Base-by-base conservation (phyloP, 2,888 invertebrate genomes). In the Balanococcus diminutus region DNA sequence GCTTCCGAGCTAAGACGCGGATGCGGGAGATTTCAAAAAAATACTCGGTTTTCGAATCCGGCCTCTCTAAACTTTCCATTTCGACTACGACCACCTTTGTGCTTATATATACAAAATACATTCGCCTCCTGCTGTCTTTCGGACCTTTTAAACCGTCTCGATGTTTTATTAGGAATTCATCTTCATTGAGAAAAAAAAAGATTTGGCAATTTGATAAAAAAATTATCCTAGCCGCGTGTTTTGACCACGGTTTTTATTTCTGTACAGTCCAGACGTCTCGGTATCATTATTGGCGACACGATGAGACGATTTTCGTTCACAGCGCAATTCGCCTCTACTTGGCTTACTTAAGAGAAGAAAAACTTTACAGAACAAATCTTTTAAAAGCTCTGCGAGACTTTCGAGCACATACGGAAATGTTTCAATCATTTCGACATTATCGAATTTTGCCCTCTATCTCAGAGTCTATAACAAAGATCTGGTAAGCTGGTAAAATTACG, bases 371-470 rank as follows among this genome's bases (percentile, higher is more conserved):
- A n/a, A 19, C 28, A 79, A 79, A 36, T 28, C 75, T 79, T 79
- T 32, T 22, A 79, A 79, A 9, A 36, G 32, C 28, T 79, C 36
- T n/a, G n/a, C 75, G 25, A 16, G 14, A 16, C 31, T 31, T 9
- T 11, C 28, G 25, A 28, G 67, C 19, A 79, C 36, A n/a, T n/a
- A 28, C 75, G 75, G 75, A 79, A 79, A 36, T 79, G 75, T 79
- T 79, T 79, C 75, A 79, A 79, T 79, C 75, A 79, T 79, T 79
- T 79, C 32, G 75, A 79, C 75, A 19, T 79, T 79, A 79, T 36
- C 31, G 75, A 19, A 36, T 11, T 28, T 67, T n/a, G n/a, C n/a
- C n/a, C n/a, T 19, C 42, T 14, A 22, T 22, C 22, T 22, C 3
- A 8, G 22, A 6, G 22, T 36, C 4, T 56, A 56, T 22, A 56